phyloP scores from a whole-genome alignment of 2,888 invertebrate species.

The Eulithis prunata region DNA sequence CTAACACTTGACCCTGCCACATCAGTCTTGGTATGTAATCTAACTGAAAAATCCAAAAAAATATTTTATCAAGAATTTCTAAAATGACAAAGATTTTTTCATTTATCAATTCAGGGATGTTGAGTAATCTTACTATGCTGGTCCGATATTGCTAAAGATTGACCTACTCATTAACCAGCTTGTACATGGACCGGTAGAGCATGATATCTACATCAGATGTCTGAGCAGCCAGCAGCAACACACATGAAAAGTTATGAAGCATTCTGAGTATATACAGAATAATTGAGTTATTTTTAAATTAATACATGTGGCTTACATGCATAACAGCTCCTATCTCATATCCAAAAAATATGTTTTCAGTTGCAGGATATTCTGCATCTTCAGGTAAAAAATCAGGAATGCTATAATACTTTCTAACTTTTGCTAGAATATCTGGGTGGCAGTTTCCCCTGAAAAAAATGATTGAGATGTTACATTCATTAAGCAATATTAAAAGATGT shows the following conservation, averaged over 20 bases:
- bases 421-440: slow-evolving; percentile 89
- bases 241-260: neutral
- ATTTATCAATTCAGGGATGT: too few relatives aligned
- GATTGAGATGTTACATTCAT: neutral
- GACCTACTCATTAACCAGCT: too few relatives aligned
- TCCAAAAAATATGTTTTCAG: slow-evolving; percentile 96
- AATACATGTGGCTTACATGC: slow-evolving; percentile 86
- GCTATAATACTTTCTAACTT: slow-evolving; percentile 90
- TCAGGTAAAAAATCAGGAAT: slow-evolving; percentile 94
- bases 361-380: slow-evolving; percentile 94
- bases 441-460: slow-evolving; percentile 90
- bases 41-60: slow-evolving; percentile 83
- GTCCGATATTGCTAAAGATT: too few relatives aligned
- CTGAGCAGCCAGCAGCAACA: too few relatives aligned
- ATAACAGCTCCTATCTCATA: slow-evolving; percentile 95
- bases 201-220: too few relatives aligned
- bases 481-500: neutral
- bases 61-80: too few relatives aligned
- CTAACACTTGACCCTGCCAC: slow-evolving; percentile 96
- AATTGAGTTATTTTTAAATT: too few relatives aligned
- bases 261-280: too few relatives aligned
- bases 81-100: too few relatives aligned
- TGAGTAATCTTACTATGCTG: too few relatives aligned
- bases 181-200: too few relatives aligned
- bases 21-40: slow-evolving; percentile 96